These are phyloP conservation scores for Meteorus sp. DNA, from an alignment of 1,140 invertebrate species.

Conservation along the genomic window DNA sequence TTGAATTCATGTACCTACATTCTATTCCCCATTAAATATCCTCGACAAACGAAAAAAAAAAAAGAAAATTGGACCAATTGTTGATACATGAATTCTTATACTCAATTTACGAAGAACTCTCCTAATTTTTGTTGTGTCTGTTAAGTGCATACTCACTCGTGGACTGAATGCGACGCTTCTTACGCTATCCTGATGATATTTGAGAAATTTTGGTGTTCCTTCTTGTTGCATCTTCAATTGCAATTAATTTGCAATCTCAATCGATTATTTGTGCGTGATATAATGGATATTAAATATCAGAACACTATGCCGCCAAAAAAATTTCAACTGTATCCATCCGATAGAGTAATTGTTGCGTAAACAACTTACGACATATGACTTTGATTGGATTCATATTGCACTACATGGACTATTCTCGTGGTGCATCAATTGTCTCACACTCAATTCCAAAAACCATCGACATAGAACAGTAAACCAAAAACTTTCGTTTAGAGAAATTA, in stretches of 20 bases:
- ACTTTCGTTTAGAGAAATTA: no score
- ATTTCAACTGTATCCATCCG: neutral
- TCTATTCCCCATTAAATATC: no score
- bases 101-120: neutral
- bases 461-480: no score
- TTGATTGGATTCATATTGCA: no score
- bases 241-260: neutral
- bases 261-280: neutral
- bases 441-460: no score
- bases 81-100: slow-evolving; percentile 8
- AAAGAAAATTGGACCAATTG: slow-evolving; percentile 14
- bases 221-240: slow-evolving; percentile 54
- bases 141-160: no score
- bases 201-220: slow-evolving; percentile 57
- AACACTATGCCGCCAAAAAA: neutral
- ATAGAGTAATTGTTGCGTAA: no score
- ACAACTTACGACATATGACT: neutral
- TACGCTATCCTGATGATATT: slow-evolving; percentile 57
- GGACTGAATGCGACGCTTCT: slow-evolving; percentile 60
- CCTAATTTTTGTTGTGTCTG: no score
- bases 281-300: neutral
- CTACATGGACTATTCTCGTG: no score
- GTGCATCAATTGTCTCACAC: no score
- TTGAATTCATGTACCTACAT: no score
- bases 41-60: neutral